A percentile compares a stretch with the other conserved stretches of the same genome.
Conservation (phyloP, 2,797 vertebrate genomes). For the Microctenopoma steveboyesi region DNA sequence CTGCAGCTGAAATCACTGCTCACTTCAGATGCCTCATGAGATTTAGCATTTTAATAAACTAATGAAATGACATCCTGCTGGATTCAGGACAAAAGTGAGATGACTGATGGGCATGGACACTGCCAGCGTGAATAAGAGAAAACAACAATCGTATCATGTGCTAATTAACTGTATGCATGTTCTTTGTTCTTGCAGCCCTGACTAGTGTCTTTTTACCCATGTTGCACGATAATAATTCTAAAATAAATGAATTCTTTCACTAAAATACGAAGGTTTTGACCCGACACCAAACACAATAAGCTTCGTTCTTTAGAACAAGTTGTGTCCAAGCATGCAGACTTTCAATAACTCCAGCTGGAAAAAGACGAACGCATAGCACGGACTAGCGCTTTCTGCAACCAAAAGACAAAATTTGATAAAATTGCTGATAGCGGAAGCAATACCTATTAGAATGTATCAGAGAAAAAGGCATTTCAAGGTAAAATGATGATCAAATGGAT, state of each 20-base stretch:
- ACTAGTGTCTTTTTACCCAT: background rate
- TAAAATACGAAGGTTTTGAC: background rate
- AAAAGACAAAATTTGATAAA: slow-evolving; percentile 18
- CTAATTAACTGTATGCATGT: background rate
- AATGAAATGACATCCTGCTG: background rate
- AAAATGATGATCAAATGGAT: slow-evolving; percentile 31
- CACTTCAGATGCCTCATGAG: background rate
- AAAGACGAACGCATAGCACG: slow-evolving; percentile 6
- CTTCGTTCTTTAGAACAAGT: background rate
- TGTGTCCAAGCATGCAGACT: slow-evolving; percentile 18
- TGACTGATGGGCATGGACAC: background rate
- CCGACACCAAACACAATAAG: background rate
- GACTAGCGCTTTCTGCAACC: background rate
- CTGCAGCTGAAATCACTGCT: no score
- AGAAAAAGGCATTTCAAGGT: slow-evolving; percentile 8
- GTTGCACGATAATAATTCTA: background rate
- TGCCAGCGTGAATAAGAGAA: background rate
- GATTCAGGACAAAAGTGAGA: background rate
- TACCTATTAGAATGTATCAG: background rate
- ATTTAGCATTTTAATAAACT: background rate
- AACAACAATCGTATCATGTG: background rate
- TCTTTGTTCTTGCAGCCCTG: background rate
- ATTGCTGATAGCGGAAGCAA: slow-evolving; percentile 30
- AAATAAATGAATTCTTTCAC: slow-evolving; percentile 1
- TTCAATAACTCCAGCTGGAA: slow-evolving; percentile 27